A percentile compares a stretch with the other conserved stretches of the same genome.
phyloP scores from a whole-genome alignment of 1,140 invertebrate species.

The Procambarus virginalis region DNA sequence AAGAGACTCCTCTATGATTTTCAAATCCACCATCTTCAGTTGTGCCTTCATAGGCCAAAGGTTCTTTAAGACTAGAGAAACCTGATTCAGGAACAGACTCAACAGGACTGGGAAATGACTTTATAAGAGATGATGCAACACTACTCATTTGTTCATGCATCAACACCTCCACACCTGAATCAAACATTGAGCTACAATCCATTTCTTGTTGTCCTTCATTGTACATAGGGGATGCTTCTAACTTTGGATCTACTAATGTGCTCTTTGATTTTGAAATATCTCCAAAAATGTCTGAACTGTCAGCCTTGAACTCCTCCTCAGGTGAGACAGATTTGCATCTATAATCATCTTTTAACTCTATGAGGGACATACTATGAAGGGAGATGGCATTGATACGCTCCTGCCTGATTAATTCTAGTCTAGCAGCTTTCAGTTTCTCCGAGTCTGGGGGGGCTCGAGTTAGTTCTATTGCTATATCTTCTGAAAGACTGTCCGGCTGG shows the following conservation, averaged over 20 bases:
- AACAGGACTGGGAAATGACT: conserved; percentile 40
- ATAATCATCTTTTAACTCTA: conserved; percentile 21
- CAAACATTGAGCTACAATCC: conserved; percentile 8
- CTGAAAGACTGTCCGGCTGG: conserved; percentile 52
- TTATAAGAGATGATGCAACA: background rate
- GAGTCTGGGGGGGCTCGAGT: conserved; percentile 41
- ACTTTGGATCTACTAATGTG: background rate
- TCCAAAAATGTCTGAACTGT: background rate
- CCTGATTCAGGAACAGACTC: conserved; percentile 52
- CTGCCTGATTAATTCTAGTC: conserved; percentile 41
- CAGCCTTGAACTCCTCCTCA: conserved; percentile 1
- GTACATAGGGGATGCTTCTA: background rate
- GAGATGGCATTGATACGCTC: conserved; percentile 57
- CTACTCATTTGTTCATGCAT: background rate
- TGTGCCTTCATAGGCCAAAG: conserved; percentile 32
- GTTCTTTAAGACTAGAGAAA: conserved; percentile 63
- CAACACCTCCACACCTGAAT: conserved; percentile 46
- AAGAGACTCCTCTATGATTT: conserved; percentile 28
- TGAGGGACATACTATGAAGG: conserved; percentile 7
- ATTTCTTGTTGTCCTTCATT: background rate
- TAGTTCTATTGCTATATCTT: conserved; percentile 52
- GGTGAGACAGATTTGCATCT: background rate
- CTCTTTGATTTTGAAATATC: background rate
- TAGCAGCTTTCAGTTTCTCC: conserved; percentile 30
- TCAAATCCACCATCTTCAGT: conserved; percentile 43